A percentile compares a stretch with the other conserved stretches of the same genome.
Conservation (phyloP, 2,797 vertebrate species). For the Nothura maculosa region DNA sequence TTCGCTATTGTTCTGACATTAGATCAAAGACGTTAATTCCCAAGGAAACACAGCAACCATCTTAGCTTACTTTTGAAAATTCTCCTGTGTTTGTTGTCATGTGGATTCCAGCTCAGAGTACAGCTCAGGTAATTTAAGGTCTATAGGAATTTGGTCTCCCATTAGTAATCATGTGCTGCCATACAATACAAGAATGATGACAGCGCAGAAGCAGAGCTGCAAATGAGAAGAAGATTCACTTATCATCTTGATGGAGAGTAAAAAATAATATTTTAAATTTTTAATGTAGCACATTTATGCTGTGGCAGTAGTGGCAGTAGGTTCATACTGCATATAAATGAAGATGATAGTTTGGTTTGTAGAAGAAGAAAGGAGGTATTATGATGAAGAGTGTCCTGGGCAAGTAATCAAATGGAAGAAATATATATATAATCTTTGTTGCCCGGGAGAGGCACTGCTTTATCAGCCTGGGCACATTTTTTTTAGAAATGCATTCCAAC, state of each 20-base stretch:
- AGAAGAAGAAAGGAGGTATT: constrained; percentile 45
- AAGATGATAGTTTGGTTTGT: constrained; percentile 65
- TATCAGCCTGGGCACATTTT: constrained; percentile 21
- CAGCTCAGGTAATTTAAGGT: constrained; percentile 65
- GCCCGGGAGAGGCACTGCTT: constrained; percentile 57
- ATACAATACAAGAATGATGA: constrained; percentile 61
- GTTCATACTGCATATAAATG: constrained; percentile 68
- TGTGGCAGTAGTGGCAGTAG: constrained; percentile 57
- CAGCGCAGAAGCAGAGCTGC: background rate
- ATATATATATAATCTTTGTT: background rate
- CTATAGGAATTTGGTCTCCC: constrained; percentile 52
- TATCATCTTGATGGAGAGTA: constrained; percentile 80
- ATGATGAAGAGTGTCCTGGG: constrained; percentile 51
- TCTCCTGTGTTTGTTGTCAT: constrained; percentile 58
- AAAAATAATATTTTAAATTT: constrained; percentile 85
- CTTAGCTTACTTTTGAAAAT: constrained; percentile 63
- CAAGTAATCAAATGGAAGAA: constrained; percentile 54
- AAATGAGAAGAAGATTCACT: constrained; percentile 71
- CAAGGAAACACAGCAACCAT: constrained; percentile 11
- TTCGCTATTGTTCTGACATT: constrained; percentile 56
- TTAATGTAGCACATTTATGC: constrained; percentile 82
- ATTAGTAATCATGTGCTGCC: constrained; percentile 16
- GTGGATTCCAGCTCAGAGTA: constrained; percentile 48
- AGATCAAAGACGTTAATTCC: constrained; percentile 67
- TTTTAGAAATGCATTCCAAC: constrained; percentile 40